Evolutionary conservation across 2,888 invertebrate species (phyloP), one percentile per base, ranked within the genome.

Genomic region (Drosophila falleni): DNA sequence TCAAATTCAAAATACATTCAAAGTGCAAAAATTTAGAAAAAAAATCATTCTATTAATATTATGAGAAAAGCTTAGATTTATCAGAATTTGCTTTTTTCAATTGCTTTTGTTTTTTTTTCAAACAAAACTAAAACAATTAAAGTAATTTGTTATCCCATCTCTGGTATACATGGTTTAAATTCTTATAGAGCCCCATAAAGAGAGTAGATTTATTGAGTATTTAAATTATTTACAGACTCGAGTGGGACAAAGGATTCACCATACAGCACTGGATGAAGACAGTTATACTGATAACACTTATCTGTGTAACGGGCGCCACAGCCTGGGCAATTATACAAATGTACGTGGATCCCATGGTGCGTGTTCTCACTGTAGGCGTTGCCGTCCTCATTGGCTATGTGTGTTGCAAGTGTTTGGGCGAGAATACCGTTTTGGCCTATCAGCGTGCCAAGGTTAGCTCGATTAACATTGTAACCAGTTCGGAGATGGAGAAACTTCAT

Each of bases 401-500:
- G 66, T 97, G 97, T 81, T 94, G 97, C 90, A 97, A 98, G 92
- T 96, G 96, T 92, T 94, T 98, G 76, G 97, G 97, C 71, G 95
- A 97, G 91, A 97, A 97, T 90, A 97, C 97, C 2, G 95, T 97
- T 54, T 96, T 96, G 62, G 97, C 97, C n/a, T 97, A 97, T 93
- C 97, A 97, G 89, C 95, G 97, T 71, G 97, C 98, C 82, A 97
- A 97, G 93, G 97, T 97, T 11, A 97, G 97, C 39, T 96, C 97
- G 1, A 94, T 98, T 54, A 96, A 95, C 89, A 98, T 98, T 84
- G 93, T 95, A 54, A 93, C 92, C 65, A 91, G 87, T 78, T 86
- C 91, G 39, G 92, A 92, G 71, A 91, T 90, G 87, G 90, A 92
- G 71, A 92, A 92, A 66, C 72, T 93, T 37, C 92, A 92, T 62